phyloP scores from a whole-genome alignment of 2,888 invertebrate species.

The Eupithecia abbreviata region DNA sequence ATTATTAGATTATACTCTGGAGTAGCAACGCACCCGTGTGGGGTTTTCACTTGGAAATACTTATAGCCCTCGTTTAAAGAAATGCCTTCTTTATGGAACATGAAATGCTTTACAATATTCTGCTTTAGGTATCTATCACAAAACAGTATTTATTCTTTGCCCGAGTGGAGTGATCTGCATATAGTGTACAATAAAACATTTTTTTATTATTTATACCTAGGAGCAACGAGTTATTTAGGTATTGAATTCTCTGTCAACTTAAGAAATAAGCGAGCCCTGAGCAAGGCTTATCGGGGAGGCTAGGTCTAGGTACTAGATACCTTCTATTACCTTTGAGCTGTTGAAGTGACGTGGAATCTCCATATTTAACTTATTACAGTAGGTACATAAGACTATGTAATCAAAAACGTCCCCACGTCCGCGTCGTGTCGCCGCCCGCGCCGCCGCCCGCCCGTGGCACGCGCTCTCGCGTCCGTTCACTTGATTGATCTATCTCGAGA shows the following conservation, averaged over 20 bases:
- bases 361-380: too few relatives aligned
- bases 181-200: too few relatives aligned
- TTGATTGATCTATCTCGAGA: slow-evolving; percentile 31
- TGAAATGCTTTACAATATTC: background rate
- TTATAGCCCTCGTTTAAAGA: background rate
- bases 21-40: background rate
- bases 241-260: too few relatives aligned
- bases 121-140: background rate
- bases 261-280: too few relatives aligned
- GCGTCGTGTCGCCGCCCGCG: slow-evolving; percentile 31
- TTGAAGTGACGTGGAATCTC: too few relatives aligned
- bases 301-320: too few relatives aligned
- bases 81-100: background rate
- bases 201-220: background rate
- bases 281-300: too few relatives aligned
- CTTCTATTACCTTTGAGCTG: too few relatives aligned
- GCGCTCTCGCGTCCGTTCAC: background rate
- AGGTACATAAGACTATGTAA: slow-evolving; percentile 12
- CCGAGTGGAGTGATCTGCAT: too few relatives aligned
- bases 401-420: slow-evolving; percentile 53
- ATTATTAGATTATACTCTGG: background rate
- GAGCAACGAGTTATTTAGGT: background rate
- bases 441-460: slow-evolving; percentile 30
- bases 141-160: background rate
- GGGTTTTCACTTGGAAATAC: background rate